Evolutionary conservation across 64 coral and sea anemone species (phyloP).

Genomic region (Montipora capricornis): DNA sequence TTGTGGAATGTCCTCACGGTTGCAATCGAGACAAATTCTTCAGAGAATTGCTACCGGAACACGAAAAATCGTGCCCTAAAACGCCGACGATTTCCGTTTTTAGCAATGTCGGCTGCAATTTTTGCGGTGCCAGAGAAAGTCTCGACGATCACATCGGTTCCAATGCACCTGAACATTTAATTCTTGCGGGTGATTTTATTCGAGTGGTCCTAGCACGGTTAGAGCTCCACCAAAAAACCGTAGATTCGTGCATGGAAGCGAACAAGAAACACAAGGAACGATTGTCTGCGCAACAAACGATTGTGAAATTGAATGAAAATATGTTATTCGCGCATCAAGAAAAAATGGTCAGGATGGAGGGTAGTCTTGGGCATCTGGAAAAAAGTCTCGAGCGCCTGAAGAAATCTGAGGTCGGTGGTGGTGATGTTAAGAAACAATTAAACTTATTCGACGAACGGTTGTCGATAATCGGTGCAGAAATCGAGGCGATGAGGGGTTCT

Average conservation of each 20-base stretch:
- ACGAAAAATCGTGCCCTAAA: constrained; percentile 53
- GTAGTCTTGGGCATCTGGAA: neutral
- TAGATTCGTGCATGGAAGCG: neutral
- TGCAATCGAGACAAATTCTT: constrained; percentile 52
- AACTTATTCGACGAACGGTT: no score
- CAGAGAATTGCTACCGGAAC: constrained; percentile 58
- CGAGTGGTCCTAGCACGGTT: neutral
- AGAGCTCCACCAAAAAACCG: neutral
- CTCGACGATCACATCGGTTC: constrained; percentile 41
- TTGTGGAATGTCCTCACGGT: constrained; percentile 61
- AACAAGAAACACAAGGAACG: neutral
- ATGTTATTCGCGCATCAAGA: constrained; percentile 68
- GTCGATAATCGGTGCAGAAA: no score
- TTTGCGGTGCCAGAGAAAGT: constrained; percentile 40
- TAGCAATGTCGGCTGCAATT: constrained; percentile 60
- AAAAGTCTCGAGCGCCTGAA: no score
- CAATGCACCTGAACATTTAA: constrained; percentile 46
- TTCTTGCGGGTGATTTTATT: constrained; percentile 3
- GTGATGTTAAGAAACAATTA: no score
- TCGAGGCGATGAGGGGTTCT: no score
- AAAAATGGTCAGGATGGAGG: constrained; percentile 71
- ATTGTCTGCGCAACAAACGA: constrained; percentile 40
- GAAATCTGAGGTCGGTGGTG: no score
- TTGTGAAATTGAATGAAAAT: constrained; percentile 31
- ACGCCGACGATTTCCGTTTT: constrained; percentile 49